Evolutionary conservation across 2,113 vertebrate species (phyloP), one percentile per base, ranked within the genome.

Genomic region (Prunella himalayana): DNA sequence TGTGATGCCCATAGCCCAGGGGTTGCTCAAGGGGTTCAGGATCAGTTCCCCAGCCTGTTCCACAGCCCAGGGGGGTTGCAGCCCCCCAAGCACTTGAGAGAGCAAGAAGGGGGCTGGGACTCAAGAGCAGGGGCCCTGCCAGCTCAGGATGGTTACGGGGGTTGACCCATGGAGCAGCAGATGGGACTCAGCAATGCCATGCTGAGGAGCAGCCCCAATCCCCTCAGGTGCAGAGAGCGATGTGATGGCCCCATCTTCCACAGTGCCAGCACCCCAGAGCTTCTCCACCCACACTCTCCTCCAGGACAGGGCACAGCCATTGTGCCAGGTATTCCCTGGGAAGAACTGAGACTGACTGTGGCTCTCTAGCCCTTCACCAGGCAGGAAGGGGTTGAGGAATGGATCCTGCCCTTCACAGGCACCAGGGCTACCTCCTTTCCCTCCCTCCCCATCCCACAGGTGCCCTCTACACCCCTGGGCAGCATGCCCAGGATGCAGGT

Each of bases 231-330:
- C 49, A 49, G 31, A 59, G 27, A 28, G 20, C 12, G 12, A 69
- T 8, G 3, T 5, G 4, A 59, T 39, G 31, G n/a, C 17, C 10
- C 14, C 27, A 37, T 31, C 7, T 70, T 16, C 13, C 0, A 0
- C 6, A 7, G 10, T 18, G 15, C 14, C 44, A 25, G 39, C 8
- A 15, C 8, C 3, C 10, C 54, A 49, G 11, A n/a, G 9, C 37
- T 53, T 60, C 33, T 42, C 53, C 45, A 60, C 35, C 33, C 24
- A 61, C 33, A 16, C 22, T 41, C 41, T 71, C 18, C 27, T 66
- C 17, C 12, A 10, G 35, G 28, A 7, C 44, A 65, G 51, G 57
- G 45, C 9, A 24, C 39, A 65, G 35, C 57, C 3, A 0, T 13
- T 21, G 33, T 63, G 47, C 13, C 13, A 49, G 28, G 45, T 35